Base-by-base conservation (phyloP, 1,140 invertebrate species). In the Rhagoletis pomonella region DNA sequence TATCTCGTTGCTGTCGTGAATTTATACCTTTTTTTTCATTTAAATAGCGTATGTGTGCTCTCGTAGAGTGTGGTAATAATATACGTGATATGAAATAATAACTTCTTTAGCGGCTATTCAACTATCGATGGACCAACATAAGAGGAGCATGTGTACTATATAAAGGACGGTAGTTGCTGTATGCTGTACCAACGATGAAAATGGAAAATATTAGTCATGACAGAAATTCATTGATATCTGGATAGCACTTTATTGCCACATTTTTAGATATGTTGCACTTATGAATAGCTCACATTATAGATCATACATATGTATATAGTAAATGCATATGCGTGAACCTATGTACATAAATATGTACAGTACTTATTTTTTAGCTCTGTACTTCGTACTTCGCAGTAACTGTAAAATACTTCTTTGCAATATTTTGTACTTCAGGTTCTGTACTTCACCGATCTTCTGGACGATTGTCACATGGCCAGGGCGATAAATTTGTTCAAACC, bases 21-120 rank as follows among this genome's bases (percentile, higher is more conserved):
- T 86, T 60, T 62, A 81, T 81, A 81, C 73, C 10, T 47, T 73
- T 55, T 73, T 55, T 73, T 73, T 4, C 67, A 4, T 42, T 39
- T 44, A 14, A 42, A 10, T 19, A 19, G 64, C 29, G 64, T 65
- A 4, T 73, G 67, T 12, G 39, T 47, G 67, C 12, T 55, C 9
- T 81, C 42, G 55, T 19, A 29, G n/a, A 81, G 58, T 39, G 50
- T 44, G 10, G 84, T 86, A 86, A 86, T 86, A 86, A 86, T 62
- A 86, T 86, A 86, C 84, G 84, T 86, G 84, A 86, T 86, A 62
- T 60, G 84, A 86, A 86, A 86, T 64, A 86, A 60, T 62, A 86
- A 86, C 84, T 86, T 62, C 60, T 86, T 86, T 44, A 86, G 84
- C 84, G 50, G 47, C 73, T 81, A 81, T 81, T 81, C 73, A 81